These are phyloP conservation scores for Lasius fuliginosus DNA, from an alignment of 2,888 invertebrate species.

Conservation along the genomic window DNA sequence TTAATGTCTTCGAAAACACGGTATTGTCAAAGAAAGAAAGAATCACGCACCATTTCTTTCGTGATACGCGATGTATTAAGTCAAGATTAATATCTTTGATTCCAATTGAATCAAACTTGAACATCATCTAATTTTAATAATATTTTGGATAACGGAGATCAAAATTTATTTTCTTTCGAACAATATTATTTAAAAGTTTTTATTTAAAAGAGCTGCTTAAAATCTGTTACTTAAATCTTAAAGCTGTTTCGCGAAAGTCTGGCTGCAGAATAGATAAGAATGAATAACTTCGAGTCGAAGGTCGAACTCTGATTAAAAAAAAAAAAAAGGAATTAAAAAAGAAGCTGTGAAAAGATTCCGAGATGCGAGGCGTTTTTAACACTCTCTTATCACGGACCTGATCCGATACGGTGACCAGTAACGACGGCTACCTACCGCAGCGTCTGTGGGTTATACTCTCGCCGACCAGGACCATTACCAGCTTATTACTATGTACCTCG, in stretches of 20 bases:
- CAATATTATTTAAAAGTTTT: slow-evolving; percentile 8
- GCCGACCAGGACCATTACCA: slow-evolving; percentile 72
- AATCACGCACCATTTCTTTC: no score
- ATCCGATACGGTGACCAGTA: slow-evolving; percentile 82
- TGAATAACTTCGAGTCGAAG: slow-evolving; percentile 27
- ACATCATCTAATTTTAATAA: not conserved
- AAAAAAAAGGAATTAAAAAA: not conserved
- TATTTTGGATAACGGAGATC: slow-evolving; percentile 5
- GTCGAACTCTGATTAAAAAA: slow-evolving; percentile 8
- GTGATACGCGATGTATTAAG: no score
- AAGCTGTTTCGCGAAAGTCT: slow-evolving; percentile 12
- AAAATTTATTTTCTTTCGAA: slow-evolving; percentile 8
- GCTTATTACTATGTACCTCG: slow-evolving; percentile 75
- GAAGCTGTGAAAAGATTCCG: slow-evolving; percentile 44
- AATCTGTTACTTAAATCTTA: no score
- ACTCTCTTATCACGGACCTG: slow-evolving; percentile 81
- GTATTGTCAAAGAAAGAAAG: no score
- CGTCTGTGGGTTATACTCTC: slow-evolving; percentile 71
- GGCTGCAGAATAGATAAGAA: slow-evolving; percentile 39
- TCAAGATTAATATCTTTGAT: not conserved
- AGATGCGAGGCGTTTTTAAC: slow-evolving; percentile 78
- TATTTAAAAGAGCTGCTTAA: not conserved
- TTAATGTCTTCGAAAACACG: not conserved
- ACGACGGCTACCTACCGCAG: slow-evolving; percentile 82
- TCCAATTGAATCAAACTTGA: slow-evolving; percentile 6